Base-by-base conservation (phyloP, 1,140 invertebrate species). In the Hylaeus anthracinus region DNA sequence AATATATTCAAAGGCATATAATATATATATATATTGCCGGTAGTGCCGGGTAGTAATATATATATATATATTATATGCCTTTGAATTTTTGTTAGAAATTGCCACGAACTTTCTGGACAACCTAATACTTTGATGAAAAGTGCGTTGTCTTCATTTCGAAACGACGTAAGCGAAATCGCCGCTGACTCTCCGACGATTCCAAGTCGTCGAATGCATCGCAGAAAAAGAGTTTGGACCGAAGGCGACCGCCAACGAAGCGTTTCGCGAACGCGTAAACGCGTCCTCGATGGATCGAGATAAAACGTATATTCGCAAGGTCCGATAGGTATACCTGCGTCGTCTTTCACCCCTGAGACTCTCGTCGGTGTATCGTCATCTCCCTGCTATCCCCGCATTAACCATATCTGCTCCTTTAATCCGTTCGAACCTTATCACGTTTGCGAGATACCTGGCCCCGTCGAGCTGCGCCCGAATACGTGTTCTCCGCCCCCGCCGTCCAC, bases 281-380 rank as follows among this genome's bases (percentile, higher is more conserved):
- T 79, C 67, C 85, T 85, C 83, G 83, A 84, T 67, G 72, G 67
- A 82, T 85, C 69, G 67, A 83, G 85, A 86, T 86, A 86, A 85
- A 64, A 82, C 71, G 71, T 55, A 79, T 55, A 79, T 82, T 79
- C 80, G 72, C 67, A 26, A 43, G 58, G 48, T 60, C 64, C 83
- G 75, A 76, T 26, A 26, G 26, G 26, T 26, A 48, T 79, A 77
- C 75, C 75, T 67, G 71, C 51, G 56, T 43, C 43, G 4, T 56
- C 51, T 56, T 43, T 14, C 12, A 51, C 4, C 37, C 8, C 53
- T 2, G 5, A 9, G 15, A 5, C n/a, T 10, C 15, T 14, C 15
- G 1, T 56, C 15, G 14, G 2, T 15, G 55, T 39, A 45, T 56
- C 58, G 12, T 51, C 43, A 8, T 73, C 14, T 51, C 14, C 60